Evolutionary conservation across 30 jellyfish, hydroid and myxozoan species (phyloP).

Genomic region (Hydractinia echinata): DNA sequence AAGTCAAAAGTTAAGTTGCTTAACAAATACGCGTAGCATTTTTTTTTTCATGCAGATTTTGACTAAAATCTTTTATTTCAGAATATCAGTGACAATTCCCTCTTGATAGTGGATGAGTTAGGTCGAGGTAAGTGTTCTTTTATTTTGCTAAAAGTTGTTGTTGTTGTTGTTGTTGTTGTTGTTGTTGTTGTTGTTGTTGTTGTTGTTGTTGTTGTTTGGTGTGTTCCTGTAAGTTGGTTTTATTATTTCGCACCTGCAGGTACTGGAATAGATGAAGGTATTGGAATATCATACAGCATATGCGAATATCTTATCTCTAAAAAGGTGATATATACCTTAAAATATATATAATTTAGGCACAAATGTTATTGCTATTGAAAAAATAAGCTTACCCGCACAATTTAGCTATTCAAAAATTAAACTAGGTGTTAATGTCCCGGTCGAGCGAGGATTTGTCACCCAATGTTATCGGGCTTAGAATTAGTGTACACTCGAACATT

Average conservation of each 20-base stretch:
- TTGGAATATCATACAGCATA: slow-evolving; percentile 75
- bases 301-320: slow-evolving; percentile 63
- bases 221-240: neutral
- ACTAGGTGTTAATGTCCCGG: too few relatives aligned
- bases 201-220: neutral
- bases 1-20: too few relatives aligned
- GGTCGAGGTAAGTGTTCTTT: slow-evolving; percentile 63
- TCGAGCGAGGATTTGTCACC: too few relatives aligned
- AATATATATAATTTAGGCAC: neutral
- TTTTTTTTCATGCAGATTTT: too few relatives aligned
- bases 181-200: neutral
- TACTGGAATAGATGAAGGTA: slow-evolving; percentile 79
- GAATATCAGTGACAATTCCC: slow-evolving; percentile 60
- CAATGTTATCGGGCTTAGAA: too few relatives aligned
- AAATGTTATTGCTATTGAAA: neutral
- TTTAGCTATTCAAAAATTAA: too few relatives aligned
- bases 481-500: too few relatives aligned
- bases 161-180: neutral
- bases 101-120: slow-evolving; percentile 69
- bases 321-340: slow-evolving; percentile 39
- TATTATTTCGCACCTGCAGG: slow-evolving; percentile 31
- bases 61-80: neutral
- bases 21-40: too few relatives aligned
- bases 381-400: too few relatives aligned
- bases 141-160: neutral